Evolutionary conservation across 2,797 vertebrate genomes (phyloP).

Genomic region (Ctenopoma multispine): DNA sequence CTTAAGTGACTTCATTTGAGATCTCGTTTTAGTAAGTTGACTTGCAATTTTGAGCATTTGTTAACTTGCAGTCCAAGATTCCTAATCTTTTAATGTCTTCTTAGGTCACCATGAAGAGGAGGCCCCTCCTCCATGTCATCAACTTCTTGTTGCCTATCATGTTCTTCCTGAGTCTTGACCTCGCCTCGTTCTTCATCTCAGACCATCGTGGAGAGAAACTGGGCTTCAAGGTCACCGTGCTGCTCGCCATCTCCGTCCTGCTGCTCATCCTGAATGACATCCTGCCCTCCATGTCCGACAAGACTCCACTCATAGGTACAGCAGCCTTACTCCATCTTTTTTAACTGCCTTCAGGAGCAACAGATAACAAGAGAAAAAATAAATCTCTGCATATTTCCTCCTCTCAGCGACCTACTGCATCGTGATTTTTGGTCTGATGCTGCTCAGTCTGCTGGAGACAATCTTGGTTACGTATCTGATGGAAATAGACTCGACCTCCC

Average conservation of each 20-base stretch:
- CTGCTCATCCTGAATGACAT: slow-evolving; percentile 89
- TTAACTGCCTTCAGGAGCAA: background rate
- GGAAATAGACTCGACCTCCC: slow-evolving; percentile 47
- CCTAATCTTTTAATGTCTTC: background rate
- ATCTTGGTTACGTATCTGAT: slow-evolving; percentile 81
- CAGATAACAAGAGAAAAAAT: background rate
- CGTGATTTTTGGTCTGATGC: slow-evolving; percentile 85
- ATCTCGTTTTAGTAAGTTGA: no score
- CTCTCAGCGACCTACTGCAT: slow-evolving; percentile 85
- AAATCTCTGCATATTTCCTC: background rate
- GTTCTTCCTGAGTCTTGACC: slow-evolving; percentile 84
- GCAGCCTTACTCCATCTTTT: no score
- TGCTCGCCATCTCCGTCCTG: slow-evolving; percentile 87
- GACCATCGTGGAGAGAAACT: slow-evolving; percentile 84
- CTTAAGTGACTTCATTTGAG: no score
- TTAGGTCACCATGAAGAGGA: slow-evolving; percentile 84
- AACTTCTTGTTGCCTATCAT: slow-evolving; percentile 87
- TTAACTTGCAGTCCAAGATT: no score
- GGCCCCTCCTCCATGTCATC: slow-evolving; percentile 82
- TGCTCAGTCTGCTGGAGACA: slow-evolving; percentile 84
- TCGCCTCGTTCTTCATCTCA: slow-evolving; percentile 83
- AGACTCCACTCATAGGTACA: slow-evolving; percentile 86
- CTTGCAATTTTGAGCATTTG: no score
- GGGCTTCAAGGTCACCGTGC: slow-evolving; percentile 87
- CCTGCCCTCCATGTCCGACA: slow-evolving; percentile 86